Conservation (phyloP, 2,113 vertebrate genomes). For the Eulemur rufifrons region DNA sequence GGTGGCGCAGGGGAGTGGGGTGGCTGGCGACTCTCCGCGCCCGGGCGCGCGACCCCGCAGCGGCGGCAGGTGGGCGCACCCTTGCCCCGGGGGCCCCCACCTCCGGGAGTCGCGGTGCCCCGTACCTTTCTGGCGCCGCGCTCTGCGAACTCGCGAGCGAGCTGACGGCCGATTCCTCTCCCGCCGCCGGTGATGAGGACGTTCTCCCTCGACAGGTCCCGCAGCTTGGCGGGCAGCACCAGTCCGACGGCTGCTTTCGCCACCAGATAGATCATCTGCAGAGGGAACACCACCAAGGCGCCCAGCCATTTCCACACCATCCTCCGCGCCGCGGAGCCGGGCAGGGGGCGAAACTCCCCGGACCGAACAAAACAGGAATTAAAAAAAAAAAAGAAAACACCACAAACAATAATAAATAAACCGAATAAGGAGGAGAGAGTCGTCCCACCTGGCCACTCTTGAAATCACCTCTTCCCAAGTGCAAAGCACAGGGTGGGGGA, state of each 20-base stretch:
- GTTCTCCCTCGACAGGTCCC: constrained; percentile 90
- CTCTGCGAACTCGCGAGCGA: constrained; percentile 93
- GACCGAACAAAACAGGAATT: constrained; percentile 64
- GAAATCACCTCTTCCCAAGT: constrained; percentile 61
- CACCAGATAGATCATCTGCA: constrained; percentile 89
- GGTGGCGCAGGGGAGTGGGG: constrained; percentile 17
- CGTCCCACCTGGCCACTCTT: constrained; percentile 72
- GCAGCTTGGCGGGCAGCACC: constrained; percentile 88
- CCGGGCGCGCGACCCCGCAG: neutral
- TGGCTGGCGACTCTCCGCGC: neutral
- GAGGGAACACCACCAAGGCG: constrained; percentile 89
- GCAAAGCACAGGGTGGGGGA: constrained; percentile 4
- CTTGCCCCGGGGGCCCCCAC: neutral
- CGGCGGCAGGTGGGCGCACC: constrained; percentile 71
- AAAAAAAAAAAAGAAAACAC: constrained; percentile 60
- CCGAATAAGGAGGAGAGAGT: constrained; percentile 49
- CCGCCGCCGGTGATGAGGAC: constrained; percentile 97
- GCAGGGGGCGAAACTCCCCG: constrained; percentile 63
- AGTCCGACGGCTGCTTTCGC: constrained; percentile 85
- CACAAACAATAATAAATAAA: constrained; percentile 46
- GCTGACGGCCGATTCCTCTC: constrained; percentile 95
- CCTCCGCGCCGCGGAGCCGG: constrained; percentile 74
- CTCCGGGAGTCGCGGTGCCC: neutral
- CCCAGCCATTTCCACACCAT: constrained; percentile 92
- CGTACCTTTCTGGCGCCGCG: constrained; percentile 94